Base-by-base conservation (phyloP, 2,113 vertebrate species). In the Syngnathoides biaculeatus region DNA sequence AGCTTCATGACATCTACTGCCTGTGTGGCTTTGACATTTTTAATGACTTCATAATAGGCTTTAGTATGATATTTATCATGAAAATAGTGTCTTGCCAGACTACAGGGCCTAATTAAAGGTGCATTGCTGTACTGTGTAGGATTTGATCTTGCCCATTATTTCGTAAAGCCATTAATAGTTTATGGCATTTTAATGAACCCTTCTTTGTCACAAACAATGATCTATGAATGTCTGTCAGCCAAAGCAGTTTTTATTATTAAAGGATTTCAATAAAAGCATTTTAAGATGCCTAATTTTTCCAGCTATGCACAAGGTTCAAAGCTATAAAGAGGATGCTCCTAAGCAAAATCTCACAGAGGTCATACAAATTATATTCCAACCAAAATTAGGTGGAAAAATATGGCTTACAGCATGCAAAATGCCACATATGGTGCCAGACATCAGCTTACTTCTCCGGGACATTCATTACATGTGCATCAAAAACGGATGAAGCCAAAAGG, bases 51-150 rank as follows among this genome's bases (percentile, higher is more conserved):
- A 47, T 63, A 27, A 43, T 15, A 63, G 42, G 24, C 22, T 62
- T 62, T 45, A 63, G n/a, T 27, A 45, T 63, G 42, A 30, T 48
- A 48, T 64, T 64, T 64, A 63, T 63, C 61, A 48, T 48, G 62
- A 12, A 12, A 47, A 47, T 64, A 20, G 8, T 47, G 62, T 20
- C 43, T 20, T 39, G 17, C 20, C 58, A n/a, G 38, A 12, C 20
- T 38, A 12, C 35, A 22, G 20, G 22, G 26, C 58, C 58, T 40
- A 38, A 61, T 61, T 61, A 7, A 61, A 61, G 35, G 42, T 20
- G 4, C 19, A n/a, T 35, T 35, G 4, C 24, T 43, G 22, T 20
- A 12, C n/a, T 9, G 20, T 20, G 39, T 17, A 66, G 50, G 9
- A 35, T 6, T 19, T 48, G 58, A 60, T 61, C 38, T n/a, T 50